Conservation (phyloP, 2,113 vertebrate species). For the Stercorarius parasiticus region DNA sequence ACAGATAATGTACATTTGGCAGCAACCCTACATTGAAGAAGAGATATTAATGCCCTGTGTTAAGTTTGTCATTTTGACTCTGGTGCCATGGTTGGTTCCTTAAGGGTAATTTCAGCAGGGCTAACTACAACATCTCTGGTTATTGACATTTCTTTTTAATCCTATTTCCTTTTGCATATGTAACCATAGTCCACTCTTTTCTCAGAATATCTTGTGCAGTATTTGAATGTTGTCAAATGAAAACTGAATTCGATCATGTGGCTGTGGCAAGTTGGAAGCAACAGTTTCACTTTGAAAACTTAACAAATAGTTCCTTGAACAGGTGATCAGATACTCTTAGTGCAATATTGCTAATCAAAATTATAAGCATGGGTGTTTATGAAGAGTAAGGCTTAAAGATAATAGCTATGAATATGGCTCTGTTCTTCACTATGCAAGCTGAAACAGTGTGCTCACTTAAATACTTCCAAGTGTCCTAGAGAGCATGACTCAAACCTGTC, state of each 20-base stretch:
- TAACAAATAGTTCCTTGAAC: neutral
- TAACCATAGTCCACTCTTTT: neutral
- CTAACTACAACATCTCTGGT: neutral
- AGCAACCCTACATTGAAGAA: neutral
- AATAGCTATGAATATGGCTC: neutral
- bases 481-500: neutral
- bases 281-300: neutral
- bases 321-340: neutral
- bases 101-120: neutral
- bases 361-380: neutral
- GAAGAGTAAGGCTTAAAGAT: neutral
- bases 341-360: neutral
- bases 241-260: neutral
- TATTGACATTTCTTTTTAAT: neutral
- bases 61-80: neutral
- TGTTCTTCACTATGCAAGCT: neutral
- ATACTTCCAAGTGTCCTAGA: neutral
- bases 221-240: neutral
- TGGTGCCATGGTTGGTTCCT: neutral
- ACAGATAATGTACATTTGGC: neutral
- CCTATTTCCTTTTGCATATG: neutral
- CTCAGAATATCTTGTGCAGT: neutral
- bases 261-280: neutral
- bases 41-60: neutral
- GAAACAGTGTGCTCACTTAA: neutral